Base-by-base conservation (phyloP, 2,797 vertebrate species). In the Acridotheres tristis region DNA sequence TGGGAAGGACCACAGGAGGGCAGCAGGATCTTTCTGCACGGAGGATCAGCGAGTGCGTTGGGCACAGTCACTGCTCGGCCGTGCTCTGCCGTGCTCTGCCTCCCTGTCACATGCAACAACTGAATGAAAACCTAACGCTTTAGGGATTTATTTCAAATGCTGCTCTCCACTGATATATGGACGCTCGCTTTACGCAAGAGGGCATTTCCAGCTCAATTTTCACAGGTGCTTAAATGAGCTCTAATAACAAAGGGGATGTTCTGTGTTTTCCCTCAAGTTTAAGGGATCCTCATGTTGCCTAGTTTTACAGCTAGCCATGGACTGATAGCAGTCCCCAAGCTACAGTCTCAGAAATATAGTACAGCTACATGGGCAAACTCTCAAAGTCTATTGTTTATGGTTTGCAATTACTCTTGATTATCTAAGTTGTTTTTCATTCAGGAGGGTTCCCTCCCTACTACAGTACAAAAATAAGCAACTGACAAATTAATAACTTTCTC, bases 181-280 rank as follows among this genome's bases (percentile, higher is more conserved):
- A 48, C 6, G 2, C 5, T 16, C 4, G 2, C 4, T 2, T 29
- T 5, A 43, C 1, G 2, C 3, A 17, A 9, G 9, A 15, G 5
- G 17, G 6, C 15, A 29, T 15, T 40, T 69, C 8, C 27, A 58
- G 11, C 5, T 47, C 19, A 13, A 4, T 32, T 67, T 66, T 42
- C 48, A 30, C 16, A 78, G 3, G 1, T 40, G 9, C 9, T n/a
- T 13, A 51, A 23, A 27, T 23, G 8, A 65, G 23, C 8, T 13
- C 19, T 15, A 47, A 4, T 12, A 75, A 10, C 18, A 23, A 5
- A 32, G 9, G 12, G 5, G 30, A 18, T 1, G 3, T 55, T 20
- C 2, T 45, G 1, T 1, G 1, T 17, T 51, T 77, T 30, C 17
- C 47, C 11, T 36, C 14, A 65, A 71, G 16, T 40, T 72, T 48